Conservation (phyloP, 2,113 vertebrate genomes). For the Lathamus discolor region DNA sequence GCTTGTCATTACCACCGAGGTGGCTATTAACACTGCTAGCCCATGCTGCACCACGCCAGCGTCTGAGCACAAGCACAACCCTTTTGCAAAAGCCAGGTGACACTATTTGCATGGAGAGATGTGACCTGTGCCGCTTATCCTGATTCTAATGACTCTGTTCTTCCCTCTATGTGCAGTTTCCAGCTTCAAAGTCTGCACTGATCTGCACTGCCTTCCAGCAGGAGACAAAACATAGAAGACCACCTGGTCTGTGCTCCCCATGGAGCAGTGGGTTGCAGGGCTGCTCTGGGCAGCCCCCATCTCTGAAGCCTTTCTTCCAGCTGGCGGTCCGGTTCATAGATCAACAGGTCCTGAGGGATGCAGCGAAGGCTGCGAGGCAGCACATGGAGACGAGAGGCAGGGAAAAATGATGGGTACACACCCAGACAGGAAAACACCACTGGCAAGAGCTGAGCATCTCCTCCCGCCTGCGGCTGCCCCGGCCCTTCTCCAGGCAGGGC, state of each 20-base stretch:
- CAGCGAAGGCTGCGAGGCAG: background rate
- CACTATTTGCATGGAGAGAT: background rate
- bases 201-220: background rate
- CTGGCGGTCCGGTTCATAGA: accelerated
- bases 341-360: background rate
- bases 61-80: background rate
- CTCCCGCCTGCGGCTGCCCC: accelerated
- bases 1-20: background rate
- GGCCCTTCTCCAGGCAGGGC: background rate
- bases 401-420: accelerated
- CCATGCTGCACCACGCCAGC: background rate
- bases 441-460: background rate
- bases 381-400: accelerated
- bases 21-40: background rate
- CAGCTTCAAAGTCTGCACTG: background rate
- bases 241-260: background rate
- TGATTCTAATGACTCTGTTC: too few relatives aligned
- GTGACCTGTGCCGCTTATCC: background rate
- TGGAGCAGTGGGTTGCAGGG: background rate
- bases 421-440: background rate
- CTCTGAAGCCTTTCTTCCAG: background rate
- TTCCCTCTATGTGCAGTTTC: background rate
- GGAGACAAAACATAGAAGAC: background rate
- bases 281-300: background rate
- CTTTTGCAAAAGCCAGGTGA: background rate